phyloP scores from a whole-genome alignment of 2,113 vertebrate species.

The Tupaia tana region DNA sequence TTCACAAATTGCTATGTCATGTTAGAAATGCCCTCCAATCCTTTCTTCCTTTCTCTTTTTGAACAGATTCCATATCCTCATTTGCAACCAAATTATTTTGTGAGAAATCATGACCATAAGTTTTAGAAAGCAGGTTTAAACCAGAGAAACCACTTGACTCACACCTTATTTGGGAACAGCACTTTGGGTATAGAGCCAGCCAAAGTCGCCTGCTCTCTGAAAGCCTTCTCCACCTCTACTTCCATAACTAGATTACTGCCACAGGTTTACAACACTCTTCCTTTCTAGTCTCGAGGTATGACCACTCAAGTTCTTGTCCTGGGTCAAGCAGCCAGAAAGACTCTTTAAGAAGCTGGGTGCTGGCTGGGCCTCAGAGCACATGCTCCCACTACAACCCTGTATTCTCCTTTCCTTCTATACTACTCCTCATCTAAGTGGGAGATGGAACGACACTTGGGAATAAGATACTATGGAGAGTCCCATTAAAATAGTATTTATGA shows the following conservation, averaged over 20 bases:
- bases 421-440: not conserved
- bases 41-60: slow-evolving; percentile 43
- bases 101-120: not conserved
- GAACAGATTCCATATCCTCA: slow-evolving; percentile 32
- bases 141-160: slow-evolving; percentile 10
- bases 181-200: not conserved
- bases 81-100: not conserved
- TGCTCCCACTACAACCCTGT: not conserved
- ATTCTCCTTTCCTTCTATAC: not conserved
- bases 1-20: not conserved
- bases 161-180: slow-evolving; percentile 23
- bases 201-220: not conserved
- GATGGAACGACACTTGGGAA: not conserved
- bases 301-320: not conserved
- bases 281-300: not conserved
- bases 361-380: not conserved
- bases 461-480: not conserved
- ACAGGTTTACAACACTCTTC: not conserved
- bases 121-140: slow-evolving; percentile 36
- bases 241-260: not conserved
- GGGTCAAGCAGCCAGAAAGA: not conserved
- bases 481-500: not conserved
- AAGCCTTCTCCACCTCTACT: not conserved
- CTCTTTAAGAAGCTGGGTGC: not conserved
- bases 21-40: slow-evolving; percentile 29